Evolutionary conservation across 2,888 invertebrate genomes (phyloP), one percentile per base, ranked within the genome.

Genomic region (Himalopsyche anomala): DNA sequence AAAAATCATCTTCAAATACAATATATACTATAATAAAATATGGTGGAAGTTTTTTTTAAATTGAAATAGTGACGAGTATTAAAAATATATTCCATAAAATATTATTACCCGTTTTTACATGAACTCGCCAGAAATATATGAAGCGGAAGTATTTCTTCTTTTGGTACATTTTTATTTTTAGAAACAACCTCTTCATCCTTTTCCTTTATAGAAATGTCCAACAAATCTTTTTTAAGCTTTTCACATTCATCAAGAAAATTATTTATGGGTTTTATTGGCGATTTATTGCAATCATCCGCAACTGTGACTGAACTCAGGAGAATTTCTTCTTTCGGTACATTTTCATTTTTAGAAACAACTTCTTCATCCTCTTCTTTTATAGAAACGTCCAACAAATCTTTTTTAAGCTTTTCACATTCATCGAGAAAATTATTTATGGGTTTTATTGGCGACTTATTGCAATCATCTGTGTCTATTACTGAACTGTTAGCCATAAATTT

Each of bases 61-160:
- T 56, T 56, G 17, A n/a, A 56, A n/a, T n/a, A 56, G 4, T 56
- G 5, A 56, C 0, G 56, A 56, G 40, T 40, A 11, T 55, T 4
- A 17, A 55, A 55, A 9, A 55, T 56, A n/a, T 56, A 56, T 17
- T 17, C n/a, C 56, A 56, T 51, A n/a, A n/a, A n/a, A n/a, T 8
- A 51, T 56, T 36, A 15, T 92, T 90, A 95, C 94, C 94, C 94
- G 90, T 95, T 94, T 91, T 94, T 95, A 82, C 95, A 94, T 62
- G 95, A 94, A 81, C 96, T 94, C 55, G 96, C 96, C 87, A 97
- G 91, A 40, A 96, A 91, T 91, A 93, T 40, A 28, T 62, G 82
- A 54, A 54, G 54, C 56, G 28, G 28, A 28, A 2, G 12, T 17
- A n/a, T 42, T 82, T 19, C 28, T 56, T 56, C 36, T 45, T 19